These are phyloP conservation scores for Hybognathus amarus DNA, from an alignment of 2,797 vertebrate genomes.

Conservation along the genomic window DNA sequence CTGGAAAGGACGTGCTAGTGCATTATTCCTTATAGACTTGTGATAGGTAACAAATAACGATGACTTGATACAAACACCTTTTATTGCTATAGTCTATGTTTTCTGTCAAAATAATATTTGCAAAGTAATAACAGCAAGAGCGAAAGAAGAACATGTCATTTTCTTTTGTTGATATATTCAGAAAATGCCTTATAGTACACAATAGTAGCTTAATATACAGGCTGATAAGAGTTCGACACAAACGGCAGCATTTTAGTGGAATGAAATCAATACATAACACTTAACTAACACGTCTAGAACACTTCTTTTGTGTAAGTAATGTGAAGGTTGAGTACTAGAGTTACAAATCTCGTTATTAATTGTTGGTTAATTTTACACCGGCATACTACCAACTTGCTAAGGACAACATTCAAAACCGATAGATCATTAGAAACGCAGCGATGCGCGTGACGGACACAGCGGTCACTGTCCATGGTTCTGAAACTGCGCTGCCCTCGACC, in stretches of 20 bases:
- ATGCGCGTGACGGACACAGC: neutral
- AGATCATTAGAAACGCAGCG: neutral
- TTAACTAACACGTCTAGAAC: neutral
- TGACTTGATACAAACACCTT: neutral
- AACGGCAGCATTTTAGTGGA: neutral
- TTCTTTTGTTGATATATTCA: neutral
- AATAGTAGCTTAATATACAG: neutral
- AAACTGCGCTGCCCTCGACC: constrained; percentile 51
- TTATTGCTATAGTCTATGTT: neutral
- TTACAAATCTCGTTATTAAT: neutral
- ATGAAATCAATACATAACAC: neutral
- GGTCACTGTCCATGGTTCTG: constrained; percentile 78
- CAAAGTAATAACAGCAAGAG: neutral
- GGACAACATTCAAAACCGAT: neutral
- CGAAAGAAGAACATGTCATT: neutral
- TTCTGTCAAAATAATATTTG: neutral
- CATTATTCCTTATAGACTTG: neutral
- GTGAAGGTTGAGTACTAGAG: neutral
- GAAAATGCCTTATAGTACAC: neutral
- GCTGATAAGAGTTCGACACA: neutral
- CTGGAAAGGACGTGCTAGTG: neutral
- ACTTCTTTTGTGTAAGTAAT: neutral
- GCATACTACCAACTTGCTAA: neutral
- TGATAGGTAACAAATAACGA: neutral
- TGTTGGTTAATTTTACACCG: neutral